Evolutionary conservation across 2,113 vertebrate species (phyloP), one percentile per base, ranked within the genome.

Genomic region (Sakesphorus luctuosus): DNA sequence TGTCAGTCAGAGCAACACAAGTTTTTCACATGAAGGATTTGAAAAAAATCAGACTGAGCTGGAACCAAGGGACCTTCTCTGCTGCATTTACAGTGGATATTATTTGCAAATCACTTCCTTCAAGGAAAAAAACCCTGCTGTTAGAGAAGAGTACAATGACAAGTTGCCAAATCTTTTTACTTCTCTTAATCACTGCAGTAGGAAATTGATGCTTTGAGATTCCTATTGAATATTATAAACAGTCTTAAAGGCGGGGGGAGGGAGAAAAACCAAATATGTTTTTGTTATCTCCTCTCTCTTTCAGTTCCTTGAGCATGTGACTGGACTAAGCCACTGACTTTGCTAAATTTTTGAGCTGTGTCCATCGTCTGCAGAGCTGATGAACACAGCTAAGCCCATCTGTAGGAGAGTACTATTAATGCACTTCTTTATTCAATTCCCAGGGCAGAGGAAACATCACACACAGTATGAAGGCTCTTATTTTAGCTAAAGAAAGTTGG

Each of bases 1-100:
- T 82, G 82, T 97, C 89, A 96, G 49, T 96, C 92, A 96, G 23
- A 86, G 50, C 47, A 92, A 56, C 21, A 59, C 16, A 75, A 35
- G 35, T 43, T 92, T 89, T 93, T 89, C 0, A 0, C 16, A 58
- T 24, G 49, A 17, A 90, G 20, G 38, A 66, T 65, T 89, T 72
- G 55, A 26, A 94, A 92, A 92, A 79, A 95, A 84, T 44, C 63
- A 88, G 35, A 71, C 79, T 61, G 44, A 89, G 33, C 38, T 92
- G 59, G 76, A 95, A 94, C 29, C 46, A 71, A 90, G 59, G 25
- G 50, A 73, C 46, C 7, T 50, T 78, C 29, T 74, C 63, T 81
- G 29, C 43, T 69, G 6, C 4, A 56, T 90, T 93, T 93, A 68
- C 28, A 40, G 35, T 61, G 83, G 11, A 53, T 84, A 59, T 80